Conservation (phyloP, 1,140 invertebrate genomes). For the Leptoteleia sp. region DNA sequence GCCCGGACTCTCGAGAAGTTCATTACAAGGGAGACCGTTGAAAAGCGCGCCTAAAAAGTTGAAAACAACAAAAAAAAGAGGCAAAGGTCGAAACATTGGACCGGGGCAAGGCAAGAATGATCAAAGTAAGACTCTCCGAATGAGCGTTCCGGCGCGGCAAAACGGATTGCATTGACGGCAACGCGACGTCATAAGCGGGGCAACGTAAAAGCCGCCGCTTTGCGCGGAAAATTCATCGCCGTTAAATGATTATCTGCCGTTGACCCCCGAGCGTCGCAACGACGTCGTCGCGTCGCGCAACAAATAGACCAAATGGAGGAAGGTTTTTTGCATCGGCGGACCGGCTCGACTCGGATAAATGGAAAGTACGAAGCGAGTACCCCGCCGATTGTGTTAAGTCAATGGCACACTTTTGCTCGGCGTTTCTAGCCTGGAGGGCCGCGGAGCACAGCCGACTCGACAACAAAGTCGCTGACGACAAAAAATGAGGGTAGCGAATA, state of each 20-base stretch:
- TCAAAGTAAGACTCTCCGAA: too few relatives aligned
- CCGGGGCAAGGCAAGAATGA: too few relatives aligned
- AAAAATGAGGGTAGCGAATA: slow-evolving; percentile 35
- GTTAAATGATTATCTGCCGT: slow-evolving; percentile 44
- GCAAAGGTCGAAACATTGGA: too few relatives aligned
- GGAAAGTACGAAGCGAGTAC: slow-evolving; percentile 44
- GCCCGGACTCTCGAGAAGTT: too few relatives aligned
- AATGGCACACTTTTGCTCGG: slow-evolving; percentile 47
- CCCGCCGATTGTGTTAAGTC: slow-evolving; percentile 44
- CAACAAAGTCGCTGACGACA: slow-evolving; percentile 10
- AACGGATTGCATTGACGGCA: too few relatives aligned
- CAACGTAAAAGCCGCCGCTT: slow-evolving; percentile 25
- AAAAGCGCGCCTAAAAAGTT: too few relatives aligned
- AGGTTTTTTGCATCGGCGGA: slow-evolving; percentile 25
- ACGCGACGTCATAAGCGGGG: slow-evolving; percentile 28
- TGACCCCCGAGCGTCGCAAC: slow-evolving; percentile 41
- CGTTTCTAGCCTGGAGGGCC: slow-evolving; percentile 45
- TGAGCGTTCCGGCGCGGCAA: too few relatives aligned
- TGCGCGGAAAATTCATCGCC: slow-evolving; percentile 26
- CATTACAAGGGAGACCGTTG: too few relatives aligned
- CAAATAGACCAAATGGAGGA: slow-evolving; percentile 32
- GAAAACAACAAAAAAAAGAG: too few relatives aligned
- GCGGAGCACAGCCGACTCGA: slow-evolving; percentile 13
- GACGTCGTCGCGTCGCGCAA: slow-evolving; percentile 7
- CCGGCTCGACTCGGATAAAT: slow-evolving; percentile 31